Conservation (phyloP, 2,113 vertebrate genomes). For the Parus major region DNA sequence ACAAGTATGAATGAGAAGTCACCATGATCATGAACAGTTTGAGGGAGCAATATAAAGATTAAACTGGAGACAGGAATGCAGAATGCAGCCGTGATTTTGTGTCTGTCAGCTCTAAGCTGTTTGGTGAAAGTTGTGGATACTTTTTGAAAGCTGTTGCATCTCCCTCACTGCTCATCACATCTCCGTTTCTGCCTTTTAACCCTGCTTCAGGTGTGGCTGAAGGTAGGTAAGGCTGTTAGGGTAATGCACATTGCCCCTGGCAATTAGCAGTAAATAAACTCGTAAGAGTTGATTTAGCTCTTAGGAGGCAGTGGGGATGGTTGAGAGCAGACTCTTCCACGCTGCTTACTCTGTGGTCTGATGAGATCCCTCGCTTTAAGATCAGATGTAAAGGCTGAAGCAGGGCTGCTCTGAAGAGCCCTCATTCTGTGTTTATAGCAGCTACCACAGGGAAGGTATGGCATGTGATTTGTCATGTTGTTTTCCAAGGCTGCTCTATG, state of each 20-base stretch:
- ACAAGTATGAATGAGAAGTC: not conserved
- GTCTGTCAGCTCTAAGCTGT: not conserved
- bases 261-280: not conserved
- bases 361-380: not conserved
- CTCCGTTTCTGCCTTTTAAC: not conserved
- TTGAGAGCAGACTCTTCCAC: not conserved
- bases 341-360: not conserved
- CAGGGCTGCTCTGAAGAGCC: not conserved
- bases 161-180: not conserved
- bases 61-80: not conserved
- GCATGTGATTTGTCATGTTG: not conserved
- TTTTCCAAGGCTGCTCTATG: not conserved
- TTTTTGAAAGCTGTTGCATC: not conserved
- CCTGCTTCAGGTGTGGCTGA: not conserved
- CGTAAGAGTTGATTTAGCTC: not conserved
- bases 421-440: not conserved
- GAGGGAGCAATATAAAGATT: not conserved
- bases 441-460: not conserved
- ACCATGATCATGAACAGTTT: rapidly evolving
- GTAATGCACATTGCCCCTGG: not conserved
- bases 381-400: not conserved
- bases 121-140: not conserved
- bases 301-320: not conserved
- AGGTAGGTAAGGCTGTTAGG: not conserved
- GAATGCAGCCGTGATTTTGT: not conserved